phyloP scores from a whole-genome alignment of 2,113 vertebrate species.

The Spizaetus ornatus region DNA sequence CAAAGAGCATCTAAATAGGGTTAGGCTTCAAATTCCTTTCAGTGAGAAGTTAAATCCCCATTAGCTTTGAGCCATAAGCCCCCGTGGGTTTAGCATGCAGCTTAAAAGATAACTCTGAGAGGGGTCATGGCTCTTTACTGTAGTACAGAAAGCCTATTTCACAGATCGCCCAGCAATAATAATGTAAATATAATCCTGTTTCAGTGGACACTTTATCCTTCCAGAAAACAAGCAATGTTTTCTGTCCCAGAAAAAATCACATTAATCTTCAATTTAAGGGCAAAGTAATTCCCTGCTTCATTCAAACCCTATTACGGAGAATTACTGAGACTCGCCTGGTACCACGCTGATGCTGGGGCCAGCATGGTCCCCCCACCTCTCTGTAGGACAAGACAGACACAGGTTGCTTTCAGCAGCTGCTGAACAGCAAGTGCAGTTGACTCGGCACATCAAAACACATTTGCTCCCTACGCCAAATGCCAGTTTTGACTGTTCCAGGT shows the following conservation, averaged over 20 bases:
- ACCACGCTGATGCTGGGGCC: neutral
- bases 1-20: slow-evolving; percentile 59
- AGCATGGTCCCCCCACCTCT: neutral
- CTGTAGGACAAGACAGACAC: neutral
- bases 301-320: neutral
- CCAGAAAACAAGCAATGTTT: slow-evolving; percentile 35
- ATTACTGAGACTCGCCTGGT: neutral
- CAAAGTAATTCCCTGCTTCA: neutral
- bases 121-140: slow-evolving; percentile 30
- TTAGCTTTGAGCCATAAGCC: slow-evolving; percentile 44
- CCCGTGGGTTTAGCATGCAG: neutral
- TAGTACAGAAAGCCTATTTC: slow-evolving; percentile 54
- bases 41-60: slow-evolving; percentile 55
- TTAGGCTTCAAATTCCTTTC: slow-evolving; percentile 58
- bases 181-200: slow-evolving; percentile 58
- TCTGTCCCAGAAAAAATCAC: neutral
- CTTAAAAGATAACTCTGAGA: slow-evolving; percentile 54
- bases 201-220: slow-evolving; percentile 48
- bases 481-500: neutral
- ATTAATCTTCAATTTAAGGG: slow-evolving; percentile 38
- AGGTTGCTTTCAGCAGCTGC: neutral
- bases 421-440: neutral
- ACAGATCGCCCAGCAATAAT: slow-evolving; percentile 40
- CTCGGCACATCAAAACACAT: neutral
- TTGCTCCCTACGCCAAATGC: neutral